A percentile compares a stretch with the other conserved stretches of the same genome.
Evolutionary conservation across 2,113 vertebrate species (phyloP).

Genomic region (Struthio camelus): DNA sequence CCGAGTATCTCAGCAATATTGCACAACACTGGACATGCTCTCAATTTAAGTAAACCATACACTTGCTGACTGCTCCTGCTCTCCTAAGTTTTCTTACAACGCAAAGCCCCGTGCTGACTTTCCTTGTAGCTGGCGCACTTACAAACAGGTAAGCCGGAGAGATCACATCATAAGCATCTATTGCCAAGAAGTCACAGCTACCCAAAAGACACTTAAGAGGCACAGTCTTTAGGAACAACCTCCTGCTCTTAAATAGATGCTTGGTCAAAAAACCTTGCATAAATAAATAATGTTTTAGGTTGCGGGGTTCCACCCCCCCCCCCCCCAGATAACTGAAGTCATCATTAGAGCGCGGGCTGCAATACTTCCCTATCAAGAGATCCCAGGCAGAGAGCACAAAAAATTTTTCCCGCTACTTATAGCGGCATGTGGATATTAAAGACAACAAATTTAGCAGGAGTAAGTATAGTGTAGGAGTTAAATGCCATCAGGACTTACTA

Average conservation of each 20-base stretch:
- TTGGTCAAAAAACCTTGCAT: neutral
- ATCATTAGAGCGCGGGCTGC: neutral
- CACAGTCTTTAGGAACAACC: neutral
- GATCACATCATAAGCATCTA: neutral
- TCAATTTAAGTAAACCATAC: neutral
- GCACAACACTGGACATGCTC: accelerated
- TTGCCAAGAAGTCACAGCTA: neutral
- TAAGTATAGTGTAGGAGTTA: conserved; percentile 10
- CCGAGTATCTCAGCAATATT: neutral
- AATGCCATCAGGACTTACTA: neutral
- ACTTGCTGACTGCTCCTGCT: neutral
- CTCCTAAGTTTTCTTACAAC: neutral
- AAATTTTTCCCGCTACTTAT: neutral
- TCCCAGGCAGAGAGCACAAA: neutral
- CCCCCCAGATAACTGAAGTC: neutral
- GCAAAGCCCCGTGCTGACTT: neutral
- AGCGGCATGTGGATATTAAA: neutral
- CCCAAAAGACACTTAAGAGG: neutral
- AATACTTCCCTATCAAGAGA: neutral
- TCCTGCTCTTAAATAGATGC: neutral
- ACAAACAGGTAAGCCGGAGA: neutral
- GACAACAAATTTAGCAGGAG: neutral
- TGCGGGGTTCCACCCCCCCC: too few species aligned
- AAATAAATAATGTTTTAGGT: too few species aligned
- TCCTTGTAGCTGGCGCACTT: neutral